Base-by-base conservation (phyloP, 2,888 invertebrate genomes). In the Gnatocerus cornutus region DNA sequence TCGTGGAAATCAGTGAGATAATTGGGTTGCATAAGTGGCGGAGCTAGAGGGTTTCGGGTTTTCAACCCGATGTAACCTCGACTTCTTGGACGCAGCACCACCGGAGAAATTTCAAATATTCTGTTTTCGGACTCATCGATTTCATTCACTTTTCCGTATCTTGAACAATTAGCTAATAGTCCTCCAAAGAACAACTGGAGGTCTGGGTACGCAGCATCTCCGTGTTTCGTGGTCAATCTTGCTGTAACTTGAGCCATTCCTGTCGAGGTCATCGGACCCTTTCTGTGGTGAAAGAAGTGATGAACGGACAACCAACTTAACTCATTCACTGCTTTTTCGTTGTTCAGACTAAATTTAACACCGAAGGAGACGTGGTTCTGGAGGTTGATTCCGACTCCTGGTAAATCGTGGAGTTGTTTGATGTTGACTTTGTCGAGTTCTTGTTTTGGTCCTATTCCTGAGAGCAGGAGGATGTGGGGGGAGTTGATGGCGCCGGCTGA, bases 21-120 rank as follows among this genome's bases (percentile, higher is more conserved):
- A 82, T 94, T 93, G 0, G 92, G 92, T 73, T 91, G 88, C 81
- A 95, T 90, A 10, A 89, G 71, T 0, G 95, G 95, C 39, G 90
- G 87, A 1, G 88, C 88, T n/a, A 87, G 80, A 0, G 94, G 94
- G 82, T 94, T 88, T 16, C 86, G 87, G 0, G 90, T 90, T 56
- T 87, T 87, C 33, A 95, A 84, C 4, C 87, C 86, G 2, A 91
- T 74, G 77, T 86, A 87, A 0, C 92, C 92, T 72, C 88, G 86
- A 74, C 91, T 91, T 65, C 88, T 88, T 0, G 92, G 91, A 43
- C 90, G 90, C 0, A 91, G 80, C 0, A 39, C 10, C 12, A 33
- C 33, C 1, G 55, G 55, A 5, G 16, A 37, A 3, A 55, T 55
- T 3, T 13, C 14, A 55, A 55, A 39, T 4, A 10, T 14, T 16